Conservation (phyloP, 2,888 invertebrate genomes). For the Hymenopus coronatus region DNA sequence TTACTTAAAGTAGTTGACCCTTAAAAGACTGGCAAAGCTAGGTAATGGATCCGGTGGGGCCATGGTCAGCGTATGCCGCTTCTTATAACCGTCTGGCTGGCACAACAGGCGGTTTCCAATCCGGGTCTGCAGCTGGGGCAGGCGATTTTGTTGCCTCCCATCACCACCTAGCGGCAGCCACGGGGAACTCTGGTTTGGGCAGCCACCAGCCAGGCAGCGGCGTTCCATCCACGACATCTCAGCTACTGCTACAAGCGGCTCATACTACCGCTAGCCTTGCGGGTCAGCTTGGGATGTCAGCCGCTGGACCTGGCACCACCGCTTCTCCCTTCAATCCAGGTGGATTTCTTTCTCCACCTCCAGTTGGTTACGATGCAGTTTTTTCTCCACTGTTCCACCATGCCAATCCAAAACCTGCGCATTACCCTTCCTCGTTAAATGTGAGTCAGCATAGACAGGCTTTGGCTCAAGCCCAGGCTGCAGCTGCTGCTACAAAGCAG, state of each 20-base stretch:
- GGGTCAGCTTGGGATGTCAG: conserved; percentile 47
- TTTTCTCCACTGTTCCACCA: conserved; percentile 82
- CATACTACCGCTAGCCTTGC: conserved; percentile 59
- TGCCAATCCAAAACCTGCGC: conserved; percentile 70
- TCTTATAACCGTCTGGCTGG: conserved; percentile 79
- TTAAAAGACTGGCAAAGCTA: conserved; percentile 25
- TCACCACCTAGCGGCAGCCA: conserved; percentile 30
- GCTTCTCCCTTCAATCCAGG: conserved; percentile 67
- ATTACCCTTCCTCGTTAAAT: conserved; percentile 63
- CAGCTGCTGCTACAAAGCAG: conserved; percentile 49
- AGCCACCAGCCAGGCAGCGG: conserved; percentile 30
- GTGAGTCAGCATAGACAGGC: conserved; percentile 39
- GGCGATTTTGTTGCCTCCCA: conserved; percentile 29
- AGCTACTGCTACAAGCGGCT: conserved; percentile 59
- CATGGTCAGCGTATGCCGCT: conserved; percentile 71
- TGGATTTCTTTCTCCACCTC: conserved; percentile 70
- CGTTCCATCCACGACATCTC: conserved; percentile 58
- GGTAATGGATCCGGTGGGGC: conserved; percentile 86
- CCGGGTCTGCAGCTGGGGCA: conserved; percentile 53
- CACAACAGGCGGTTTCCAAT: conserved; percentile 59
- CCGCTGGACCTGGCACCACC: conserved; percentile 45
- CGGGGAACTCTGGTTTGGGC: conserved; percentile 28
- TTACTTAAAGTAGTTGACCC: conserved; percentile 18
- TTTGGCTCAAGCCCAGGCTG: conserved; percentile 28
- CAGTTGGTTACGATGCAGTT: conserved; percentile 77